A percentile compares a stretch with the other conserved stretches of the same genome.
phyloP scores from a whole-genome alignment of 1,140 invertebrate species.

The Centruroides vittatus region DNA sequence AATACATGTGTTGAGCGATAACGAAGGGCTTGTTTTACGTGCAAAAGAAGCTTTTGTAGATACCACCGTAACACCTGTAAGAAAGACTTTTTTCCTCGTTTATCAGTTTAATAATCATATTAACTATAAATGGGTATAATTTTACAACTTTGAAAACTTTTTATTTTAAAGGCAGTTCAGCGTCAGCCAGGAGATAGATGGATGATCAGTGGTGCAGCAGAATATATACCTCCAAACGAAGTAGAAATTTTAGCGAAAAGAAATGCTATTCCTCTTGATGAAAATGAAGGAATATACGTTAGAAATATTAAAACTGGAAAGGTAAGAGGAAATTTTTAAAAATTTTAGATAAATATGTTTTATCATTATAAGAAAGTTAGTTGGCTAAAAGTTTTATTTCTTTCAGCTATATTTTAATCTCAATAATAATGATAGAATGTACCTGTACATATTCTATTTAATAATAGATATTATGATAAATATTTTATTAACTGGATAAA shows the following conservation, averaged over 20 bases:
- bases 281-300: constrained; percentile 41
- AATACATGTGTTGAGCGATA: constrained; percentile 34
- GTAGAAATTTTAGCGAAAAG: constrained; percentile 35
- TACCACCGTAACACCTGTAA: constrained; percentile 13
- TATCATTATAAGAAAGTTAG: neutral
- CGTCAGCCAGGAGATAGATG: constrained; percentile 35
- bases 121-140: too few relatives aligned
- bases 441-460: too few relatives aligned
- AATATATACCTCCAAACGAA: constrained; percentile 38
- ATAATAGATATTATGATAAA: too few relatives aligned
- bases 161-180: constrained; percentile 10
- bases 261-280: constrained; percentile 36
- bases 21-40: constrained; percentile 35
- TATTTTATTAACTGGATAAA: too few relatives aligned
- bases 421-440: too few relatives aligned
- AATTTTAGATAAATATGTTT: neutral
- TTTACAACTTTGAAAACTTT: too few relatives aligned
- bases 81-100: neutral
- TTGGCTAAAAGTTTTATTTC: too few relatives aligned
- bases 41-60: constrained; percentile 34
- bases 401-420: too few relatives aligned
- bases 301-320: constrained; percentile 36
- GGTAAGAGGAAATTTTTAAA: constrained; percentile 19
- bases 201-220: constrained; percentile 37
- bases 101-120: neutral